Evolutionary conservation across 2,888 invertebrate genomes (phyloP).

Genomic region (Orthonychiurus folsomi): DNA sequence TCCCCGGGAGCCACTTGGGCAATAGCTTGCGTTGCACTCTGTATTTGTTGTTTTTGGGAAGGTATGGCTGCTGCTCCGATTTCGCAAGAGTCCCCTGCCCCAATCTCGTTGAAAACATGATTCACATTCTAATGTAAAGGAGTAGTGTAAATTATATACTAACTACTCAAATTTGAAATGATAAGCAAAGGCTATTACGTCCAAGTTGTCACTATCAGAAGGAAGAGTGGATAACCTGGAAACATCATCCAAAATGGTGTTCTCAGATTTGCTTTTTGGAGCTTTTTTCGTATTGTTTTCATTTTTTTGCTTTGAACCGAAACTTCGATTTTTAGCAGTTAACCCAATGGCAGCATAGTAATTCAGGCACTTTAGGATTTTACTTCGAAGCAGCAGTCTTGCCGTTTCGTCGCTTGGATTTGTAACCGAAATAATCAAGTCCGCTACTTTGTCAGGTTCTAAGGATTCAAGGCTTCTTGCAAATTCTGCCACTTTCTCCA

Average conservation of each 20-base stretch:
- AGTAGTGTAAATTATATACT: too few species aligned
- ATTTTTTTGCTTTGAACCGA: conserved; percentile 1
- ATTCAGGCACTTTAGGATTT: conserved; percentile 31
- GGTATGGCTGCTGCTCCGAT: too few species aligned
- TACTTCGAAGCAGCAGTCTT: conserved; percentile 17
- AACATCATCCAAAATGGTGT: neutral
- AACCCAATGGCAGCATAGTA: conserved; percentile 26
- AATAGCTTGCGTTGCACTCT: too few species aligned
- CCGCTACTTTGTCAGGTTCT: conserved; percentile 30
- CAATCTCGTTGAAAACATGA: too few species aligned
- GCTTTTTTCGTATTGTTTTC: conserved; percentile 22
- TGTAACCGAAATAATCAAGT: conserved; percentile 21
- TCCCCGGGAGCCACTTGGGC: too few species aligned
- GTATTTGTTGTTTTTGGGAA: too few species aligned
- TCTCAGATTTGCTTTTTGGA: conserved; percentile 5
- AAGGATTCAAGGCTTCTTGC: conserved; percentile 25
- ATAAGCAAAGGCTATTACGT: too few species aligned
- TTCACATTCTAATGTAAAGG: too few species aligned
- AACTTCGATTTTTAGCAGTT: conserved; percentile 18
- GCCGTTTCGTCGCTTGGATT: conserved; percentile 4
- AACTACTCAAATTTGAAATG: too few species aligned
- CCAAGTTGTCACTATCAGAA: conserved; percentile 30
- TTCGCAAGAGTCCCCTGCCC: too few species aligned
- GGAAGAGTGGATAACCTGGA: conserved; percentile 20
- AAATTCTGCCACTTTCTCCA: conserved; percentile 37